Evolutionary conservation across 1,140 invertebrate genomes (phyloP).

Genomic region (Drosophila kurseongensis): DNA sequence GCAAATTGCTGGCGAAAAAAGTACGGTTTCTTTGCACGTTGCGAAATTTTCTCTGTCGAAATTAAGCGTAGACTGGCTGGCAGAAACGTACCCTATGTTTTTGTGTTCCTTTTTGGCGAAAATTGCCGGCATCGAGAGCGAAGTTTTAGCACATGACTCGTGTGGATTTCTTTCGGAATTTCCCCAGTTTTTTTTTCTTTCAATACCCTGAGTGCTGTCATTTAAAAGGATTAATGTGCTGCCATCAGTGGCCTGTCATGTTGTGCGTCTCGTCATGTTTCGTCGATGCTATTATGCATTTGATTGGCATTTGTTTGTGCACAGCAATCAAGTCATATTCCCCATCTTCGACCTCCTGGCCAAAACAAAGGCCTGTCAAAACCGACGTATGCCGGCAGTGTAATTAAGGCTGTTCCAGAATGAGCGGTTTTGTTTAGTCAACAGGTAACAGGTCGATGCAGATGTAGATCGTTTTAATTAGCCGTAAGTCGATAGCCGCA

Average conservation of each 20-base stretch:
- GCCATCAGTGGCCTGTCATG: conserved; percentile 65
- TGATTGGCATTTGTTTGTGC: conserved; percentile 74
- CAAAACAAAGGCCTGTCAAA: conserved; percentile 52
- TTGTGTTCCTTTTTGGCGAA: conserved; percentile 12
- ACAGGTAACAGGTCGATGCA: conserved; percentile 16
- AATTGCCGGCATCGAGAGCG: conserved; percentile 40
- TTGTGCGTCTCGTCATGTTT: conserved; percentile 19
- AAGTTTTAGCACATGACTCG: conserved; percentile 46
- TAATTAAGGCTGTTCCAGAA: conserved; percentile 33
- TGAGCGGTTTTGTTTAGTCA: conserved; percentile 22
- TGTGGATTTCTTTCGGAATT: conserved; percentile 14
- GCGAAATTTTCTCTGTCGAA: conserved; percentile 36
- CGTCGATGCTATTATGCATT: conserved; percentile 58
- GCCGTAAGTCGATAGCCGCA: conserved; percentile 62
- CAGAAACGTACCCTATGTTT: background rate
- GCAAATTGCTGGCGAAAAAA: conserved; percentile 47
- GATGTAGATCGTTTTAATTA: conserved; percentile 70
- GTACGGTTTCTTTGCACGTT: conserved; percentile 28
- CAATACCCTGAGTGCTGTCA: conserved; percentile 46
- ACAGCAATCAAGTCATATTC: conserved; percentile 48
- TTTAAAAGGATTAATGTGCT: conserved; percentile 72
- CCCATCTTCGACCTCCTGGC: background rate
- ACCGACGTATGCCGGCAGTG: conserved; percentile 19
- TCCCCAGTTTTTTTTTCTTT: background rate
- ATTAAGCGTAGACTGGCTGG: conserved; percentile 49